Evolutionary conservation across 2,797 vertebrate species (phyloP).

Genomic region (Yasuhikotakia modesta): DNA sequence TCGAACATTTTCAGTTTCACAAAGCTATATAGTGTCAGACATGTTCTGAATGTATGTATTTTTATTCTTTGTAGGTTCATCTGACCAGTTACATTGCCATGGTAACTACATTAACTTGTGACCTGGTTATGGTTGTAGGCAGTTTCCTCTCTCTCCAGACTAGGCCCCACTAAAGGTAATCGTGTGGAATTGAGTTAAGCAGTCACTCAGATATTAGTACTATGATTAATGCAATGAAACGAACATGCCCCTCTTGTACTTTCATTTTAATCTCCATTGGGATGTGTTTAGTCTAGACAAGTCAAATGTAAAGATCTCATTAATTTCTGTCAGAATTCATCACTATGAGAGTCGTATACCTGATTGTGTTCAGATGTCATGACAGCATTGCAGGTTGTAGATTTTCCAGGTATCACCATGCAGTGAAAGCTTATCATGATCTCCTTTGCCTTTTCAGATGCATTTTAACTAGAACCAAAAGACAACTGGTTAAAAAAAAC

Average conservation of each 20-base stretch:
- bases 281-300: background rate
- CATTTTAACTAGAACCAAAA: too few relatives aligned
- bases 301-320: constrained; percentile 8
- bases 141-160: background rate
- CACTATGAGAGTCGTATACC: background rate
- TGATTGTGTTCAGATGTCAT: background rate
- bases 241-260: background rate
- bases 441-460: background rate
- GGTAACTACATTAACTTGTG: background rate
- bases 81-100: too few relatives aligned
- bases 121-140: background rate
- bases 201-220: background rate
- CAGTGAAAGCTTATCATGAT: background rate
- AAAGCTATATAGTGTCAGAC: too few relatives aligned
- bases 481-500: too few relatives aligned
- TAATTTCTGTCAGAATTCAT: constrained; percentile 10
- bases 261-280: constrained; percentile 1
- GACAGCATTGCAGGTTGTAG: background rate
- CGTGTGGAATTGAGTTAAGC: background rate
- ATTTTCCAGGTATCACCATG: background rate
- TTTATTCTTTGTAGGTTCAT: too few relatives aligned
- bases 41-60: too few relatives aligned
- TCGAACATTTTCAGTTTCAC: too few relatives aligned
- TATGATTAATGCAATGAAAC: constrained; percentile 10
- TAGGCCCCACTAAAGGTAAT: background rate